phyloP scores from a whole-genome alignment of 2,797 vertebrate genomes.

The Triplophysa yarkandensis region DNA sequence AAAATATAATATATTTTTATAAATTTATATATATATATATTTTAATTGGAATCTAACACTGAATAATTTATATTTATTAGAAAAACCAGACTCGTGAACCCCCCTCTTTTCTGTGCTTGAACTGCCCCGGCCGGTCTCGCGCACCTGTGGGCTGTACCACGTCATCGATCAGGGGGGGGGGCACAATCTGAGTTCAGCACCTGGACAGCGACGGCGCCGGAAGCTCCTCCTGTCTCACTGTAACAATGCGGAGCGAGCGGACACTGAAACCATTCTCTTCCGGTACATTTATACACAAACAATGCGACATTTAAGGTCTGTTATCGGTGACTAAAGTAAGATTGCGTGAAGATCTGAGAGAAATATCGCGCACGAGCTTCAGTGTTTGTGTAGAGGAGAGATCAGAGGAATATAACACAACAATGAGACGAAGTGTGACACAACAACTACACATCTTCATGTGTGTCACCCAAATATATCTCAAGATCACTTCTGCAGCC shows the following conservation, averaged over 20 bases:
- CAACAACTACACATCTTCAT: too few relatives aligned
- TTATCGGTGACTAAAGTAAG: constrained; percentile 31
- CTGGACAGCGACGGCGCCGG: constrained; percentile 58
- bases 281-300: constrained; percentile 29
- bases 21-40: too few relatives aligned
- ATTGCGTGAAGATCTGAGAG: constrained; percentile 28
- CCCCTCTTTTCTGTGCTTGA: constrained; percentile 19
- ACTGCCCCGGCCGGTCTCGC: neutral
- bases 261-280: constrained; percentile 23
- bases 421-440: constrained; percentile 61
- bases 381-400: constrained; percentile 49
- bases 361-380: constrained; percentile 38
- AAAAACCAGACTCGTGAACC: too few relatives aligned
- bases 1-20: too few relatives aligned
- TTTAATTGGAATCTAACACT: too few relatives aligned
- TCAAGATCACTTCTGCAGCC: constrained; percentile 62
- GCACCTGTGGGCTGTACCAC: constrained; percentile 48
- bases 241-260: constrained; percentile 58
- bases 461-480: too few relatives aligned
- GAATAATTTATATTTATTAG: too few relatives aligned
- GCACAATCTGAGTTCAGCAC: constrained; percentile 56
- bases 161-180: constrained; percentile 27
- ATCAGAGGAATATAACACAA: constrained; percentile 44
- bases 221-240: constrained; percentile 28
- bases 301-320: constrained; percentile 13